Evolutionary conservation across 2,888 invertebrate genomes (phyloP).

Genomic region (Euplexia lucipara): DNA sequence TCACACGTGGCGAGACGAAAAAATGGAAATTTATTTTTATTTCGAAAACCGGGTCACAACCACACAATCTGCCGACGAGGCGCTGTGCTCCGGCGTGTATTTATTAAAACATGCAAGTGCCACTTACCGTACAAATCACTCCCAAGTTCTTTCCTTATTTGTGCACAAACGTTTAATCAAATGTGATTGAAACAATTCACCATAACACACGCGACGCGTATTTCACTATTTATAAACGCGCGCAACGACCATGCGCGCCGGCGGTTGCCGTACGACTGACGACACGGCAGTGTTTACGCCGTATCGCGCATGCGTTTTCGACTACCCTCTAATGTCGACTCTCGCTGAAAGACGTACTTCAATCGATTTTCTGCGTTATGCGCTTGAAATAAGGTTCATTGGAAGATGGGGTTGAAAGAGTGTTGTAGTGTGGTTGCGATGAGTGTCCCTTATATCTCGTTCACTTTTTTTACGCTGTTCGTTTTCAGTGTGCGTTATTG

Average conservation of each 20-base stretch:
- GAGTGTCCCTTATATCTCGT: conserved; percentile 54
- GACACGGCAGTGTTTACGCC: conserved; percentile 82
- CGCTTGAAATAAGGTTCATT: conserved; percentile 54
- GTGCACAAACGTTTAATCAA: conserved; percentile 66
- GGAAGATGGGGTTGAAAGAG: neutral
- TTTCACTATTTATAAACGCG: conserved; percentile 41
- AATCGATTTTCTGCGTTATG: conserved; percentile 60
- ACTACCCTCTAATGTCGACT: conserved; percentile 73
- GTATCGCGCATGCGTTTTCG: conserved; percentile 79
- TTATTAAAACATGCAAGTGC: conserved; percentile 28
- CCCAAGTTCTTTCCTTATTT: conserved; percentile 67
- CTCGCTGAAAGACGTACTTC: conserved; percentile 41
- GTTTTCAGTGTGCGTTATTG: conserved; percentile 57
- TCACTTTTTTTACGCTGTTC: conserved; percentile 61
- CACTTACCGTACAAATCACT: conserved; percentile 78
- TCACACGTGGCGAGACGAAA: conserved; percentile 55
- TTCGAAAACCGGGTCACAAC: conserved; percentile 70
- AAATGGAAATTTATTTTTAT: conserved; percentile 66
- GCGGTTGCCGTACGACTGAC: conserved; percentile 79
- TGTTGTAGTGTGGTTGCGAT: conserved; percentile 50
- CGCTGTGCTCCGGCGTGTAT: conserved; percentile 26
- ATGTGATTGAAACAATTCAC: conserved; percentile 67
- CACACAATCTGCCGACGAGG: conserved; percentile 35
- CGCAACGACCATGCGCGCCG: conserved; percentile 70
- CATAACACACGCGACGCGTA: conserved; percentile 81